Evolutionary conservation across 2,113 vertebrate genomes (phyloP).

Genomic region (Gyps fulvus): DNA sequence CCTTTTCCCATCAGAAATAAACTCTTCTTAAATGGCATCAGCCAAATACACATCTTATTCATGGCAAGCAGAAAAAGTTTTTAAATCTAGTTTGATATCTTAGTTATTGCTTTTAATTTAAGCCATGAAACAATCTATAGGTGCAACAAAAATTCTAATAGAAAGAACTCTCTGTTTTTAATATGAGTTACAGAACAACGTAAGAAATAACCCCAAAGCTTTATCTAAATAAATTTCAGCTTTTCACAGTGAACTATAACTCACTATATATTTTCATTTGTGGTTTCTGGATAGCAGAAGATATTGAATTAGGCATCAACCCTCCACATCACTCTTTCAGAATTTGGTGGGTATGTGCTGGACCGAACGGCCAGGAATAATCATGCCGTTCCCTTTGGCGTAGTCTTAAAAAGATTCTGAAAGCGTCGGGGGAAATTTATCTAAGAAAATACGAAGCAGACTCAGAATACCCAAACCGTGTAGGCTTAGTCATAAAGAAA

Average conservation of each 20-base stretch:
- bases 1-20: slow-evolving; percentile 8
- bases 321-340: not conserved
- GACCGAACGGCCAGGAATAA: not conserved
- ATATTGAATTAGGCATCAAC: slow-evolving; percentile 21
- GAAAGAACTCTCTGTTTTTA: not conserved
- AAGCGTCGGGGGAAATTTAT: not conserved
- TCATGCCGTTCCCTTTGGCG: not conserved
- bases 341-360: not conserved
- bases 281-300: not conserved
- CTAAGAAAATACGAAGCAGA: not conserved
- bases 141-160: not conserved
- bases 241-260: not conserved
- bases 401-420: slow-evolving; percentile 16
- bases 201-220: not conserved
- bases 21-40: not conserved
- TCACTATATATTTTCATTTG: slow-evolving; percentile 2
- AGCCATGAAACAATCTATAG: not conserved
- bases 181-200: not conserved
- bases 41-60: not conserved
- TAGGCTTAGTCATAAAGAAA: not conserved
- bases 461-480: not conserved
- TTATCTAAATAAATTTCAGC: slow-evolving; percentile 5
- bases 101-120: slow-evolving; percentile 8
- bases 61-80: not conserved
- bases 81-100: not conserved